Evolutionary conservation across 2,797 vertebrate species (phyloP).

Genomic region (Protosalanx chinensis): DNA sequence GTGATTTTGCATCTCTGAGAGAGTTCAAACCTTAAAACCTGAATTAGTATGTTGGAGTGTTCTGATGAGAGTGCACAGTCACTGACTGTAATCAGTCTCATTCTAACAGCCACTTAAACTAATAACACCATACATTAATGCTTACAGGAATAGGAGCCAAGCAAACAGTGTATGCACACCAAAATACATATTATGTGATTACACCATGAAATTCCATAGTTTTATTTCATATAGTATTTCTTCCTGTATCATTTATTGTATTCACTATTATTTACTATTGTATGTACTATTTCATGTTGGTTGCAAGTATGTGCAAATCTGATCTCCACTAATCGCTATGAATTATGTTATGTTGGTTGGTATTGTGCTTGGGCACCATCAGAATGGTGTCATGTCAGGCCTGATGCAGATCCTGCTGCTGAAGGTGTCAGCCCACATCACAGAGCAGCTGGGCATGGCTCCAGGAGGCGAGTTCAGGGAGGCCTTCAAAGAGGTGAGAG

Average conservation of each 20-base stretch:
- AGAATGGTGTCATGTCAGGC: constrained; percentile 98
- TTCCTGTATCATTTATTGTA: no score
- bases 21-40: background rate
- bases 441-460: constrained; percentile 96
- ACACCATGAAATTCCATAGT: no score
- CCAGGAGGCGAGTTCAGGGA: constrained; percentile 97
- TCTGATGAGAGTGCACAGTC: no score
- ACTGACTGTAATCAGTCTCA: no score
- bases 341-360: background rate
- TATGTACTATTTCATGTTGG: no score
- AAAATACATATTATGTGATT: background rate
- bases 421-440: constrained; percentile 98
- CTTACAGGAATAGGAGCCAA: background rate
- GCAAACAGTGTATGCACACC: background rate
- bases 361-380: constrained; percentile 34
- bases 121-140: no score
- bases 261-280: no score
- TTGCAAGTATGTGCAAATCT: no score
- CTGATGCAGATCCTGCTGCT: constrained; percentile 98
- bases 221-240: no score
- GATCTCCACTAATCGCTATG: background rate
- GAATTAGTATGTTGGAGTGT: no score
- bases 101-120: no score
- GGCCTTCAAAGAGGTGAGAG: constrained; percentile 91
- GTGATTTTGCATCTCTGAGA: background rate